Conservation (phyloP, 2,113 vertebrate genomes). For the Salvelinus alpinus region DNA sequence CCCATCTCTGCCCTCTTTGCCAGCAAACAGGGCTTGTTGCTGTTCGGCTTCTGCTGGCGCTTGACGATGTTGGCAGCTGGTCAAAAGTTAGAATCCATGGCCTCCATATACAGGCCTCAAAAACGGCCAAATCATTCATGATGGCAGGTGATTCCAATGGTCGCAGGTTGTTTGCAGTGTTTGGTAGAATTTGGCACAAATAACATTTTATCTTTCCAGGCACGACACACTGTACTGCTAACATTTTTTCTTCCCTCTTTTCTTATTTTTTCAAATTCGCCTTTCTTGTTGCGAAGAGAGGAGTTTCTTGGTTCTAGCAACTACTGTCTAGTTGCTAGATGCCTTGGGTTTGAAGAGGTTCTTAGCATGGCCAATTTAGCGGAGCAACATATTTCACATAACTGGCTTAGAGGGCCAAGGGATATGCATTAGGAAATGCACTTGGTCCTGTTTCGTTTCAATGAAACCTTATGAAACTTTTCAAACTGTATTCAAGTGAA, state of each 20-base stretch:
- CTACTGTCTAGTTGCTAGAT: conserved; percentile 37
- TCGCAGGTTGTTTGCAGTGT: conserved; percentile 65
- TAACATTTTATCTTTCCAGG: conserved; percentile 70
- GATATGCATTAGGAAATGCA: neutral
- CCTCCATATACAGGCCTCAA: conserved; percentile 14
- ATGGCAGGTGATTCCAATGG: conserved; percentile 61
- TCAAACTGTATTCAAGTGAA: too few relatives aligned
- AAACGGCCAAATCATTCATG: conserved; percentile 38
- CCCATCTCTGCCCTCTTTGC: conserved; percentile 33
- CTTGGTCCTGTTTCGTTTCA: neutral
- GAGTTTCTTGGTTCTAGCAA: conserved; percentile 57
- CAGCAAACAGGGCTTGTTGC: conserved; percentile 32
- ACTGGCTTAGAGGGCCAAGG: conserved; percentile 11
- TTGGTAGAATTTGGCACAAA: conserved; percentile 69
- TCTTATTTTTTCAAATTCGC: conserved; percentile 23
- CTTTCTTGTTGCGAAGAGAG: conserved; percentile 46
- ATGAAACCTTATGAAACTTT: neutral
- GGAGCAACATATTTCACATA: conserved; percentile 49
- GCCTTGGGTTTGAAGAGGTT: conserved; percentile 57
- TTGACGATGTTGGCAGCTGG: conserved; percentile 58
- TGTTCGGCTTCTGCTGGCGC: conserved; percentile 54
- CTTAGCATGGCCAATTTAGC: conserved; percentile 15
- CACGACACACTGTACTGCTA: conserved; percentile 67
- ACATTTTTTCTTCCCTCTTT: conserved; percentile 37
- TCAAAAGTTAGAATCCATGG: conserved; percentile 47